A percentile compares a stretch with the other conserved stretches of the same genome.
Conservation (phyloP, 2,113 vertebrate genomes). For the Trogon surrucura region DNA sequence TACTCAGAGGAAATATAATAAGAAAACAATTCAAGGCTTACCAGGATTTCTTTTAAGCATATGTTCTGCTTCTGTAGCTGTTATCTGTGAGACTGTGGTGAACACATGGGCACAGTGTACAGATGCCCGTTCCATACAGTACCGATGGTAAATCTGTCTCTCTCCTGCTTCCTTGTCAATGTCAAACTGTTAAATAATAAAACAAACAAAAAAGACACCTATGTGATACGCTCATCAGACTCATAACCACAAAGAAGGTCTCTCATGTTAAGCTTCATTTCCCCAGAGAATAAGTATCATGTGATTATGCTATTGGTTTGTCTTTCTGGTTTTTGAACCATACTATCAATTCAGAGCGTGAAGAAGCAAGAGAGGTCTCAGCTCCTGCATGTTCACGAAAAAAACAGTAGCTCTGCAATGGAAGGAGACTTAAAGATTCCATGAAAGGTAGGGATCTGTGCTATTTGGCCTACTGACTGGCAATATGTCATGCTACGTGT, state of each 20-base stretch:
- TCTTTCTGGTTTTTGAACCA: background rate
- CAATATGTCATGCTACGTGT: background rate
- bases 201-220: background rate
- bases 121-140: conserved; percentile 92
- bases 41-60: conserved; percentile 93
- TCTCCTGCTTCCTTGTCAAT: conserved; percentile 95
- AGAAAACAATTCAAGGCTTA: conserved; percentile 45
- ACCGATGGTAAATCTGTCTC: conserved; percentile 95
- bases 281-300: background rate
- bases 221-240: background rate
- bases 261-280: background rate
- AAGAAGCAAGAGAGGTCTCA: background rate
- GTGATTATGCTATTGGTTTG: background rate
- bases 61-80: conserved; percentile 91
- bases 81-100: conserved; percentile 96
- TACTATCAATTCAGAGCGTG: background rate
- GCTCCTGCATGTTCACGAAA: background rate
- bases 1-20: background rate
- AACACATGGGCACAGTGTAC: conserved; percentile 95
- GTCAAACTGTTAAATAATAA: conserved; percentile 82
- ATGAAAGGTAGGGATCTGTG: background rate
- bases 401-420: background rate
- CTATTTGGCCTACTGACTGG: background rate
- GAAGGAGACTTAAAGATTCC: background rate
- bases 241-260: background rate